Conservation (phyloP, 2,797 vertebrate species). For the Takifugu ocellatus region DNA sequence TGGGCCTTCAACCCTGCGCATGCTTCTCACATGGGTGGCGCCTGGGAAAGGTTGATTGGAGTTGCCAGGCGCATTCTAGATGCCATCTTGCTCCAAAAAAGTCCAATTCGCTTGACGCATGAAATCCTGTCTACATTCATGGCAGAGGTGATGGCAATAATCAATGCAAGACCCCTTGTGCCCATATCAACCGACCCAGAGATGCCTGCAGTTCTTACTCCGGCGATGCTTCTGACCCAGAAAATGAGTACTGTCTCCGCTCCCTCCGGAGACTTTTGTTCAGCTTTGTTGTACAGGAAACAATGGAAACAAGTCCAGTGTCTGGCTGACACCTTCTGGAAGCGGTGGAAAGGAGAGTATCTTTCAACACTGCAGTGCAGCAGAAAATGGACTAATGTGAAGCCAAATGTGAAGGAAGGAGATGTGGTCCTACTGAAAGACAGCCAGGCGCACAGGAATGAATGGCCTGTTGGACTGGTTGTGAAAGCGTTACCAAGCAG, state of each 20-base stretch:
- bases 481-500: too few relatives aligned
- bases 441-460: too few relatives aligned
- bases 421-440: too few relatives aligned
- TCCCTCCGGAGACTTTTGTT: not conserved
- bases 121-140: not conserved
- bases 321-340: not conserved
- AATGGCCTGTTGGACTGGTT: too few relatives aligned
- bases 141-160: not conserved
- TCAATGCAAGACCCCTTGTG: not conserved
- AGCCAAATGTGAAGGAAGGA: too few relatives aligned
- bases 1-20: not conserved
- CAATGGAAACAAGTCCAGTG: not conserved
- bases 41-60: not conserved
- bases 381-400: too few relatives aligned
- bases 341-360: not conserved
- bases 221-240: not conserved
- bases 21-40: not conserved
- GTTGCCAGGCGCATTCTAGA: not conserved
- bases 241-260: not conserved
- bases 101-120: not conserved
- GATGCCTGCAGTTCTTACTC: too few relatives aligned
- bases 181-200: not conserved
- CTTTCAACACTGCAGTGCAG: not conserved
- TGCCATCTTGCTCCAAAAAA: not conserved
- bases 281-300: not conserved